phyloP scores from a whole-genome alignment of 2,797 vertebrate genomes.

The Cygnus olor region DNA sequence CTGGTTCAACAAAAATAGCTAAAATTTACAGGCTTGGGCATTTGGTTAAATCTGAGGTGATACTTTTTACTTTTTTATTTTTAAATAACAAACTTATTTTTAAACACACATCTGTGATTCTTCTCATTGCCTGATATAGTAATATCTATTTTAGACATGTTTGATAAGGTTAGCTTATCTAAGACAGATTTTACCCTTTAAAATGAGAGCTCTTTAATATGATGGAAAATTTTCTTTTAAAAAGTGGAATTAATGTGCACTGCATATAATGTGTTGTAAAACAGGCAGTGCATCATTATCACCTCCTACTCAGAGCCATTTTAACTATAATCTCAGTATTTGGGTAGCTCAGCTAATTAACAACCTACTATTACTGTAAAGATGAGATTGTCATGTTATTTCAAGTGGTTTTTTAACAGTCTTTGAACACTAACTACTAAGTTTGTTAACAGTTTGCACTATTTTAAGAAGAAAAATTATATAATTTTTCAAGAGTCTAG shows the following conservation, averaged over 20 bases:
- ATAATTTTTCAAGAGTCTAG: slow-evolving; percentile 37
- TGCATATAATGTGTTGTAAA: slow-evolving; percentile 59
- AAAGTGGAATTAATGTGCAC: slow-evolving; percentile 37
- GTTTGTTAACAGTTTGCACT: slow-evolving; percentile 58
- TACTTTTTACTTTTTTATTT: not conserved
- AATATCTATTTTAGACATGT: not conserved
- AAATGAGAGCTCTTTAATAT: slow-evolving; percentile 45
- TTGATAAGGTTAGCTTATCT: slow-evolving; percentile 45
- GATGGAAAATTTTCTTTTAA: slow-evolving; percentile 50
- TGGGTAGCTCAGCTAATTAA: slow-evolving; percentile 77
- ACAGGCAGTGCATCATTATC: slow-evolving; percentile 59
- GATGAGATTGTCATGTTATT: slow-evolving; percentile 70
- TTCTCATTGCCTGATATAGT: slow-evolving; percentile 26
- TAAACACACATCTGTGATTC: slow-evolving; percentile 16
- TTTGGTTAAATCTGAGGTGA: not conserved
- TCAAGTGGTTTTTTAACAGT: slow-evolving; percentile 69
- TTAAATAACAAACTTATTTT: not conserved
- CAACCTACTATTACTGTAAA: slow-evolving; percentile 65
- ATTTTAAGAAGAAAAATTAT: slow-evolving; percentile 52
- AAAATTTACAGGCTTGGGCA: not conserved
- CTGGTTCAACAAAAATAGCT: too few species aligned
- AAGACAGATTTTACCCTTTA: slow-evolving; percentile 18
- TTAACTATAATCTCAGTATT: slow-evolving; percentile 73
- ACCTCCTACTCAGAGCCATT: slow-evolving; percentile 69
- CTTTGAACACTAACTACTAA: slow-evolving; percentile 51